phyloP scores from a whole-genome alignment of 2,113 vertebrate species.

The Anhinga rufa region DNA sequence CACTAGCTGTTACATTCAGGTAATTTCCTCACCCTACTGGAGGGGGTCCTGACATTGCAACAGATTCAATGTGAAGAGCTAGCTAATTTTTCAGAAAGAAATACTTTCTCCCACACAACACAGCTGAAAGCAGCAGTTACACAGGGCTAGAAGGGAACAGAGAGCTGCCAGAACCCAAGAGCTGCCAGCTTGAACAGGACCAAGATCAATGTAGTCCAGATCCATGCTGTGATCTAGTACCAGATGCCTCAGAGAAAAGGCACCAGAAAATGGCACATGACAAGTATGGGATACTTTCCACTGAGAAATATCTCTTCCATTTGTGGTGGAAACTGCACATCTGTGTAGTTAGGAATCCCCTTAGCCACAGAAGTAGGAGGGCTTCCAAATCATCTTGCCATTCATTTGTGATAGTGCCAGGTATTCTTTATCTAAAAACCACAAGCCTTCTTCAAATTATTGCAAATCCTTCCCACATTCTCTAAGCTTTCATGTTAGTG shows the following conservation, averaged over 20 bases:
- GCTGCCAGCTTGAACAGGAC: not conserved
- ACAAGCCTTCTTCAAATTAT: not conserved
- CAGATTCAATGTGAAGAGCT: not conserved
- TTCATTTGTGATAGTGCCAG: not conserved
- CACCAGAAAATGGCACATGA: not conserved
- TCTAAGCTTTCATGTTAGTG: not conserved
- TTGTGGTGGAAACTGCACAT: not conserved
- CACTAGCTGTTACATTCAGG: not conserved
- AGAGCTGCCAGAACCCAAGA: not conserved
- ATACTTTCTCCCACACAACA: not conserved
- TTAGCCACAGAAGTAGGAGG: not conserved
- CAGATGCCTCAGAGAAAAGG: not conserved
- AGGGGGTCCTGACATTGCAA: conserved; percentile 27
- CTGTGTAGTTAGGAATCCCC: not conserved
- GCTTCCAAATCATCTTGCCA: not conserved
- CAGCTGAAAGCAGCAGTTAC: not conserved
- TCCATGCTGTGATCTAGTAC: not conserved
- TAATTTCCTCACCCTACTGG: conserved; percentile 31
- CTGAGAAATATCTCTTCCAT: not conserved
- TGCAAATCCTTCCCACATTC: not conserved
- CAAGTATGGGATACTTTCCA: not conserved
- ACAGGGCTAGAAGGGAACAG: not conserved
- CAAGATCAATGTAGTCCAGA: not conserved
- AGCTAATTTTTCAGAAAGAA: conserved; percentile 36
- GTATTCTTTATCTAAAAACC: not conserved